These are phyloP conservation scores for Channa striata DNA, from an alignment of 2,797 vertebrate species.

Conservation along the genomic window DNA sequence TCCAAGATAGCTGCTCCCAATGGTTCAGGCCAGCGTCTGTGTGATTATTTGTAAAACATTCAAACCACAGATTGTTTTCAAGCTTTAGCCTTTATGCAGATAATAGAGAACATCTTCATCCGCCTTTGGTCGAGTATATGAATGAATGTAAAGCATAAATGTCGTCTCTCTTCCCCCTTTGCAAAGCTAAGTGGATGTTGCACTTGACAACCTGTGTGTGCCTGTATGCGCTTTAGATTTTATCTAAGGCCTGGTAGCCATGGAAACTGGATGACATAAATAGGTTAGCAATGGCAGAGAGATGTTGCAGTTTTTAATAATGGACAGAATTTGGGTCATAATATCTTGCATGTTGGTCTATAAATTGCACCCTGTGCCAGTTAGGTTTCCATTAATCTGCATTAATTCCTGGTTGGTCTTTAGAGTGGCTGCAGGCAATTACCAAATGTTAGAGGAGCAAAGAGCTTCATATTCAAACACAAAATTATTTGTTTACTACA, in stretches of 20 bases:
- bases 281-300: constrained; percentile 81
- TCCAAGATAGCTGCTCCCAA: too few relatives aligned
- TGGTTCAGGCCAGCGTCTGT: too few relatives aligned
- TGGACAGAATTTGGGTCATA: constrained; percentile 87
- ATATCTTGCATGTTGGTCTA: constrained; percentile 83
- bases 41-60: too few relatives aligned
- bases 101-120: background rate
- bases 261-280: constrained; percentile 88
- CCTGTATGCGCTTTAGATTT: constrained; percentile 66
- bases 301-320: constrained; percentile 81
- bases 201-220: constrained; percentile 70
- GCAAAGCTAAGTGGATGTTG: constrained; percentile 68
- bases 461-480: constrained; percentile 6
- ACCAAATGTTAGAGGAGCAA: constrained; percentile 25
- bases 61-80: background rate
- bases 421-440: constrained; percentile 69
- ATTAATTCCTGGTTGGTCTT: constrained; percentile 76
- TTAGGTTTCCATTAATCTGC: constrained; percentile 85
- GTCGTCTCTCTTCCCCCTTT: constrained; percentile 43
- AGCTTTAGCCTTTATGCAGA: constrained; percentile 2
- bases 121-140: constrained; percentile 24
- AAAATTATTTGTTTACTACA: constrained; percentile 55
- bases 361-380: constrained; percentile 86
- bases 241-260: constrained; percentile 82
- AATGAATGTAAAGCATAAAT: constrained; percentile 11